Evolutionary conservation across 2,888 invertebrate species (phyloP), one percentile per base, ranked within the genome.

Genomic region (Drosophila pseudotalamancana): DNA sequence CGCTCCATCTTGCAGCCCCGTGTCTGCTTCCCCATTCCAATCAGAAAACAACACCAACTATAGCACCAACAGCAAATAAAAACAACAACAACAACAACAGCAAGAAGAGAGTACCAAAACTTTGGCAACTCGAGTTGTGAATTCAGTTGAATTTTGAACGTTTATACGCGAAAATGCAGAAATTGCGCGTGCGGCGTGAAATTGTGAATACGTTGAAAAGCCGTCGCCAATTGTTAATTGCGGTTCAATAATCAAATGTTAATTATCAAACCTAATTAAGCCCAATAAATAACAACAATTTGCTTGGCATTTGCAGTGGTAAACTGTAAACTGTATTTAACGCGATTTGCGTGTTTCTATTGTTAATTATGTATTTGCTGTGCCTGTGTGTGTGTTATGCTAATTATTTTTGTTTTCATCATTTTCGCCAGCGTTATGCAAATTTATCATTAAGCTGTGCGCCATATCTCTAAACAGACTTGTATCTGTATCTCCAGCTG

Each of bases 81-180:
- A 56, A 29, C 48, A 49, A 49, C 59, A 54, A 57, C 37, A 64
- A 48, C 21, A 46, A 63, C 18, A 48, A 35, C 12, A 40, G 19
- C 37, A 14, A 40, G 25, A 16, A n/a, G 39, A n/a, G 34, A 48
- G 40, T 53, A 39, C 40, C 64, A 57, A 61, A 57, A 64, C 45
- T 71, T 62, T 62, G 55, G 34, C 34, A 31, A 42, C 34, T 49
- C 31, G 34, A 32, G 40, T 56, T 61, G 55, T 39, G 65, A 51
- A 56, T 60, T 84, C 79, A 80, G 79, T 80, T 84, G 78, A 75
- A 50, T 63, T 67, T 64, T 31, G 79, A 70, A 61, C 82, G 85
- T 70, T 73, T 74, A 19, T 56, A 71, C 59, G 78, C 81, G 82
- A 78, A 72, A 60, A 65, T 66, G 73, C 71, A 61, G 59, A 51